These are phyloP conservation scores for Steatocranus sp. DNA, from an alignment of 2,797 vertebrate genomes.

Conservation along the genomic window DNA sequence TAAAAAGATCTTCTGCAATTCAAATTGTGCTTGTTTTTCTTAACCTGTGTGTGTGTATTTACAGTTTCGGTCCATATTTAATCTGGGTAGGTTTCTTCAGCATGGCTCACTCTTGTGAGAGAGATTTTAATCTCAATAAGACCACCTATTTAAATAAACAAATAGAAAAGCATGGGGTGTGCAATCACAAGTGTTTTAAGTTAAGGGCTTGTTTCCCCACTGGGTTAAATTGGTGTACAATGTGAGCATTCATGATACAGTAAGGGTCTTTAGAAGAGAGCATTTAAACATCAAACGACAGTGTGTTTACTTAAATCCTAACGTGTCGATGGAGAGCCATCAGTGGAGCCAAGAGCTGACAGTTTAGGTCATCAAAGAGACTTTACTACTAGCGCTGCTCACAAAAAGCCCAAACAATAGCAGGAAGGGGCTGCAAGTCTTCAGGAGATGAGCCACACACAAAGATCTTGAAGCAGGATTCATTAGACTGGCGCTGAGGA, in stretches of 20 bases:
- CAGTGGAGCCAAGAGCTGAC: slow-evolving; percentile 41
- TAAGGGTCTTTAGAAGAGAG: background rate
- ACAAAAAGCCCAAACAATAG: slow-evolving; percentile 66
- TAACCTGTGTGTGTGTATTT: background rate
- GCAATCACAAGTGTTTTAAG: background rate
- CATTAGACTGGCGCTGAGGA: slow-evolving; percentile 58
- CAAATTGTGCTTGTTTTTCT: background rate
- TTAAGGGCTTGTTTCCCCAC: background rate
- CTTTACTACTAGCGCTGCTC: slow-evolving; percentile 36
- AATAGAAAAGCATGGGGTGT: background rate
- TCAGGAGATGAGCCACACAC: slow-evolving; percentile 72
- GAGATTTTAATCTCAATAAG: background rate
- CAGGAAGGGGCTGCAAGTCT: slow-evolving; percentile 66
- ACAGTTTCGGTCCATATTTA: background rate
- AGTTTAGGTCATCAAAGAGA: slow-evolving; percentile 59
- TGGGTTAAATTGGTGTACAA: background rate
- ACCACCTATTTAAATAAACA: background rate
- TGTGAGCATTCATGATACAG: background rate
- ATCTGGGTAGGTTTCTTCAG: background rate
- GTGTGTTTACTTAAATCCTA: slow-evolving; percentile 18
- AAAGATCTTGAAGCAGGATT: slow-evolving; percentile 67
- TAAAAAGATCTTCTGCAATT: background rate
- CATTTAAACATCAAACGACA: slow-evolving; percentile 15
- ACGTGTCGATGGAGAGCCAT: slow-evolving; percentile 27
- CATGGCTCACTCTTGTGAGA: background rate